These are phyloP conservation scores for Horisme vitalbata DNA, from an alignment of 2,888 invertebrate species.

Conservation along the genomic window DNA sequence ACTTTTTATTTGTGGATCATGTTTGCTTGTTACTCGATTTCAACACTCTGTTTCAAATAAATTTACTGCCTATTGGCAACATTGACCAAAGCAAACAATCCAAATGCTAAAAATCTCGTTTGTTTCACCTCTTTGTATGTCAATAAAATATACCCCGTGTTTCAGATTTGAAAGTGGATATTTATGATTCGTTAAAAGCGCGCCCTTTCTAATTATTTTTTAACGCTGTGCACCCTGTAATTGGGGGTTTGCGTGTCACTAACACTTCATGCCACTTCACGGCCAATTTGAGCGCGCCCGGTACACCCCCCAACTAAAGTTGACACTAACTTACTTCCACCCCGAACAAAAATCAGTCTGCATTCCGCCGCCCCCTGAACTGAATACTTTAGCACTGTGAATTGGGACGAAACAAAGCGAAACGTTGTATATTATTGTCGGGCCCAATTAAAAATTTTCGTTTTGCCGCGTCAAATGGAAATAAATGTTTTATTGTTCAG, in stretches of 20 bases:
- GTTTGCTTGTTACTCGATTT: neutral
- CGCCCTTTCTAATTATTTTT: slow-evolving; percentile 64
- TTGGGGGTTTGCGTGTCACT: slow-evolving; percentile 65
- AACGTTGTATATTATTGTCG: slow-evolving; percentile 48
- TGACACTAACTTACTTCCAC: slow-evolving; percentile 16
- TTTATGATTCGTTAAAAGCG: slow-evolving; percentile 40
- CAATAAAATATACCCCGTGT: neutral
- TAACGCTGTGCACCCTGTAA: slow-evolving; percentile 62
- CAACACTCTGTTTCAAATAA: slow-evolving; percentile 1
- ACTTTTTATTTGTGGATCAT: neutral
- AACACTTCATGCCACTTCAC: slow-evolving; percentile 56
- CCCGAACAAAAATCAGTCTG: slow-evolving; percentile 14
- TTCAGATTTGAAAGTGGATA: slow-evolving; percentile 10
- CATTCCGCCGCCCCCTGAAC: slow-evolving; percentile 16
- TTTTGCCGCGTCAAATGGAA: slow-evolving; percentile 37
- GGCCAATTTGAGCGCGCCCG: slow-evolving; percentile 30
- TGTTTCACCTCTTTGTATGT: slow-evolving; percentile 2
- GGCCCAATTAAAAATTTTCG: slow-evolving; percentile 55
- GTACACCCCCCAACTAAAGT: slow-evolving; percentile 20
- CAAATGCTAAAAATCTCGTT: slow-evolving; percentile 2
- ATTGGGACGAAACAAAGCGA: slow-evolving; percentile 52
- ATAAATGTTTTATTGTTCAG: slow-evolving; percentile 45
- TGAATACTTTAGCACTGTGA: slow-evolving; percentile 26
- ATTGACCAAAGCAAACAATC: slow-evolving; percentile 9
- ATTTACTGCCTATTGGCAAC: slow-evolving; percentile 3